A percentile compares a stretch with the other conserved stretches of the same genome.
phyloP scores from a whole-genome alignment of 1,140 invertebrate genomes.

The Gryllus bimaculatus region DNA sequence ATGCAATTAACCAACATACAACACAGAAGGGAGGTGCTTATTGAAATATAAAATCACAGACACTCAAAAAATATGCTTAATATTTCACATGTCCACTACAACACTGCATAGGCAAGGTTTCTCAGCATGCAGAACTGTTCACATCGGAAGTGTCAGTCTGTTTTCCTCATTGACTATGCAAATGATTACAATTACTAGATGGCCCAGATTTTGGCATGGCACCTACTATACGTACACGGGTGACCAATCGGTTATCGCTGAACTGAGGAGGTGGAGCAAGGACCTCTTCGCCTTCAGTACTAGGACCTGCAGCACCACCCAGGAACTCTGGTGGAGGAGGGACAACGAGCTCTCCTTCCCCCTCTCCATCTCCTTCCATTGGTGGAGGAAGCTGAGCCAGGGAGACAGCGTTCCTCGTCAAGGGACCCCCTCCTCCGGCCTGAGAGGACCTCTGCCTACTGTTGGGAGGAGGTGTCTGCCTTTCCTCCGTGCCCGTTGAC shows the following conservation, averaged over 20 bases:
- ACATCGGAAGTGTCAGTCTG: neutral
- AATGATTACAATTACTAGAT: slow-evolving; percentile 31
- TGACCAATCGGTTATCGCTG: slow-evolving; percentile 41
- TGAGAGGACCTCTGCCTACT: neutral
- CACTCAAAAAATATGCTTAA: slow-evolving; percentile 5
- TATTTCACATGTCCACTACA: neutral
- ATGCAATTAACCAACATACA: neutral
- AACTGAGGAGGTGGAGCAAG: slow-evolving; percentile 62
- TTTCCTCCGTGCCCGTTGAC: neutral
- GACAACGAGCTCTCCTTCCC: slow-evolving; percentile 52
- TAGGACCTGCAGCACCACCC: slow-evolving; percentile 34
- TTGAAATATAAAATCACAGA: slow-evolving; percentile 6
- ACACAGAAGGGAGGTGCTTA: neutral
- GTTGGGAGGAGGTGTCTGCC: neutral
- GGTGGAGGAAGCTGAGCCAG: slow-evolving; percentile 71
- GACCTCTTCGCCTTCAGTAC: slow-evolving; percentile 31
- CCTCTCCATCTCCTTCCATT: slow-evolving; percentile 61
- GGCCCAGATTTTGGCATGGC: slow-evolving; percentile 54
- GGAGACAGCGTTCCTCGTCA: slow-evolving; percentile 61
- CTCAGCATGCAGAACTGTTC: neutral
- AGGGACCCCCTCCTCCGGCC: neutral
- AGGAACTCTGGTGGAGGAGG: slow-evolving; percentile 68
- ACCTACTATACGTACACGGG: slow-evolving; percentile 65
- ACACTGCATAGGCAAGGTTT: neutral
- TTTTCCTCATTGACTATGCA: slow-evolving; percentile 39